Conservation (phyloP, 2,888 invertebrate species). For the Ophonus ardosiacus region DNA sequence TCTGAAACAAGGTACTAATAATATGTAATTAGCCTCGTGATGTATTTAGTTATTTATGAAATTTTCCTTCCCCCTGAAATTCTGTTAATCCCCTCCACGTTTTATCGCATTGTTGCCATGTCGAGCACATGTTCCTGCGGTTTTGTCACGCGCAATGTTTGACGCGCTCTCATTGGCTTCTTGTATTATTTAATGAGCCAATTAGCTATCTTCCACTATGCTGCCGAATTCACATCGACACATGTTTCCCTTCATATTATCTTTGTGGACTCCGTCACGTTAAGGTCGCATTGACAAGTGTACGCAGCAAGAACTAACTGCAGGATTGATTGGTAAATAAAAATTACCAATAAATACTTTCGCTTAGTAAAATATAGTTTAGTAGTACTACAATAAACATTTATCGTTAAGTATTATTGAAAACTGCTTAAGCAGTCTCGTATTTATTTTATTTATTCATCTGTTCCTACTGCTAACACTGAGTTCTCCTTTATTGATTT, state of each 20-base stretch:
- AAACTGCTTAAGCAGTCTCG: too few relatives aligned
- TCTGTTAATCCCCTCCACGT: too few relatives aligned
- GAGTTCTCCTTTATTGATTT: too few relatives aligned
- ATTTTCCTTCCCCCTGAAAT: too few relatives aligned
- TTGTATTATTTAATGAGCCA: constrained; percentile 57
- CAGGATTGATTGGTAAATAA: not conserved
- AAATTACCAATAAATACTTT: not conserved
- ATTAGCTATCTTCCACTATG: constrained; percentile 47
- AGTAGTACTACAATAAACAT: too few relatives aligned
- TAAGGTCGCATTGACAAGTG: not conserved
- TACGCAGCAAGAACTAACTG: constrained; percentile 8
- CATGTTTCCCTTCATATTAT: not conserved
- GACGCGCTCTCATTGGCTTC: constrained; percentile 49
- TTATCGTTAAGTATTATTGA: too few relatives aligned
- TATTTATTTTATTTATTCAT: too few relatives aligned
- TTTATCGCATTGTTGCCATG: not conserved
- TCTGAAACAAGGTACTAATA: too few relatives aligned
- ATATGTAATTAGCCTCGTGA: too few relatives aligned
- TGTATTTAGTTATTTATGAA: too few relatives aligned
- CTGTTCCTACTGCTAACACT: too few relatives aligned
- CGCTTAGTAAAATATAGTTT: too few relatives aligned
- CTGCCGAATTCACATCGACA: not conserved
- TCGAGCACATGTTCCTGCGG: constrained; percentile 10
- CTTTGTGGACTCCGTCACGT: not conserved
- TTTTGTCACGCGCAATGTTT: constrained; percentile 21